These are phyloP conservation scores for Ostrea edulis DNA, from an alignment of 1,140 invertebrate genomes.

Conservation along the genomic window DNA sequence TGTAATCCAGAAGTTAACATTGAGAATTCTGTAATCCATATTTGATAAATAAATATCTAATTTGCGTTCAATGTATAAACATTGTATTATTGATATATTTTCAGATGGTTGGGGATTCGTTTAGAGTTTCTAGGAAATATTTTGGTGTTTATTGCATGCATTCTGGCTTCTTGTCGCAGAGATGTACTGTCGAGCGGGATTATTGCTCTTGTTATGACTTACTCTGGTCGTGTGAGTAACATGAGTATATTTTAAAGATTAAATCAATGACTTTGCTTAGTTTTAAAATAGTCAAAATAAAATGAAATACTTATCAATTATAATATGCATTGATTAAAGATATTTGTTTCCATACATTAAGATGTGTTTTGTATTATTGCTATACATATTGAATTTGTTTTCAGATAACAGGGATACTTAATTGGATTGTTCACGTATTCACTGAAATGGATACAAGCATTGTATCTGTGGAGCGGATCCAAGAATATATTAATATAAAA, in stretches of 20 bases:
- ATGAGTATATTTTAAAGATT: background rate
- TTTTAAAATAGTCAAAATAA: too few species aligned
- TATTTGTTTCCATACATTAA: background rate
- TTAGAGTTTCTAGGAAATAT: conserved; percentile 76
- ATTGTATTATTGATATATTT: conserved; percentile 18
- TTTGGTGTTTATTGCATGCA: conserved; percentile 14
- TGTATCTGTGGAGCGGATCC: conserved; percentile 96
- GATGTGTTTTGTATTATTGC: background rate
- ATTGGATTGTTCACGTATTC: conserved; percentile 96
- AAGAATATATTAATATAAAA: conserved; percentile 93
- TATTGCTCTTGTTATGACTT: conserved; percentile 5
- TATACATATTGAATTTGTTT: background rate
- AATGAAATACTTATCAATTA: background rate
- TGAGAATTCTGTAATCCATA: too few species aligned
- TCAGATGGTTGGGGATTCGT: conserved; percentile 76
- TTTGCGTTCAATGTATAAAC: background rate
- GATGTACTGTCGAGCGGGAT: conserved; percentile 31
- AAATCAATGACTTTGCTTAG: too few species aligned
- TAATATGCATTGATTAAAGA: background rate
- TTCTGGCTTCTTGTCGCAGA: background rate
- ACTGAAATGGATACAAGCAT: conserved; percentile 98
- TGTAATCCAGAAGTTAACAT: too few species aligned
- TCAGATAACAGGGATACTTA: conserved; percentile 91
- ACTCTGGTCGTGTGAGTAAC: conserved; percentile 11
- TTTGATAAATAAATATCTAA: background rate